A percentile compares a stretch with the other conserved stretches of the same genome.
These are phyloP conservation scores for Cygnus buccinator DNA, from an alignment of 2,113 vertebrate species.

Conservation along the genomic window DNA sequence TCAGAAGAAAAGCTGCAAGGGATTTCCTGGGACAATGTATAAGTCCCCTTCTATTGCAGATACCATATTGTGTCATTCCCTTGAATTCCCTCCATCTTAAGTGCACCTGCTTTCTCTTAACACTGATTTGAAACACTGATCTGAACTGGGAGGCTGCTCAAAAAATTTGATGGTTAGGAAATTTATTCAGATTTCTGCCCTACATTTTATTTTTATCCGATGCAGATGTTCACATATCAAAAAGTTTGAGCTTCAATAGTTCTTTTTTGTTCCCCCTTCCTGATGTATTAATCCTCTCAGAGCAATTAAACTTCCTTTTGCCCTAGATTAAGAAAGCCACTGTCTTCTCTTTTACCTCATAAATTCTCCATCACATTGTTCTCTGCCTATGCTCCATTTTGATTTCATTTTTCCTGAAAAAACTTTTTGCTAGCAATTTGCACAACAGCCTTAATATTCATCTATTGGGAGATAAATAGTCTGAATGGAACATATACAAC, in stretches of 20 bases:
- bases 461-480: not conserved
- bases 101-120: not conserved
- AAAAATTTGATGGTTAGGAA: not conserved
- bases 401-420: not conserved
- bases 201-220: not conserved
- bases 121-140: not conserved
- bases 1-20: fast-evolving
- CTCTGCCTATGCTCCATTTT: not conserved
- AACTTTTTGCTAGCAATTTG: not conserved
- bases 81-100: not conserved
- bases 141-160: not conserved
- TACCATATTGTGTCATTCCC: not conserved
- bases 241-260: not conserved
- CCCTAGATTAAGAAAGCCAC: not conserved
- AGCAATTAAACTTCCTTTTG: not conserved
- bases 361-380: not conserved
- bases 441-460: not conserved
- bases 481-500: not conserved
- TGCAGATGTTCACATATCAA: not conserved
- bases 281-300: not conserved
- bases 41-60: not conserved
- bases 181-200: not conserved
- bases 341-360: not conserved
- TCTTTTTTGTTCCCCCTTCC: not conserved
- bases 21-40: not conserved